Evolutionary conservation across 2,113 vertebrate species (phyloP).

Genomic region (Salvelinus alpinus): DNA sequence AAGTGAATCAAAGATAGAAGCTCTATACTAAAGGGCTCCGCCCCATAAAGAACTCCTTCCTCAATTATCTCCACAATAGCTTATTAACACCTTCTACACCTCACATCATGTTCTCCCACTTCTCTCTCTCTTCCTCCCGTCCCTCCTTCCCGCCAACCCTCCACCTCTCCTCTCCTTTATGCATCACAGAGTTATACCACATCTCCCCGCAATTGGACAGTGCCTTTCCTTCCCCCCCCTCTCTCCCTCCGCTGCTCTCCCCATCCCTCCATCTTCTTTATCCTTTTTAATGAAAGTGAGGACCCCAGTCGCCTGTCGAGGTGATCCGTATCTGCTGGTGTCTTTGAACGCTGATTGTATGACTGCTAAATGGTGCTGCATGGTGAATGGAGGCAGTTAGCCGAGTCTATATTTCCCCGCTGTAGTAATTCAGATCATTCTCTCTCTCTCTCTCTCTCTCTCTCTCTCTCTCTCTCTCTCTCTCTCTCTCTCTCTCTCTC

Average conservation of each 20-base stretch:
- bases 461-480: neutral
- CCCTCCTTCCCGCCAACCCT: conserved; percentile 44
- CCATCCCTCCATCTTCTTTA: conserved; percentile 66
- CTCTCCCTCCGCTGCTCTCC: neutral
- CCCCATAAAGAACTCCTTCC: conserved; percentile 73
- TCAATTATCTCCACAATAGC: conserved; percentile 84
- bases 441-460: neutral
- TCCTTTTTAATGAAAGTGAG: conserved; percentile 89
- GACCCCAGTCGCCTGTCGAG: conserved; percentile 80
- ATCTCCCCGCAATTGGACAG: conserved; percentile 69
- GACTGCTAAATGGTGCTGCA: conserved; percentile 59
- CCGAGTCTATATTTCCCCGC: conserved; percentile 76
- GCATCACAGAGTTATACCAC: conserved; percentile 70
- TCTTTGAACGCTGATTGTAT: conserved; percentile 82
- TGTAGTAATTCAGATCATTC: conserved; percentile 88
- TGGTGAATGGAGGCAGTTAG: conserved; percentile 79
- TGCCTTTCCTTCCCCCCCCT: conserved; percentile 52
- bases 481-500: conserved; percentile 27
- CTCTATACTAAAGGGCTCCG: conserved; percentile 76
- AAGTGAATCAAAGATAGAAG: conserved; percentile 90
- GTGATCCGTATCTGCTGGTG: conserved; percentile 84
- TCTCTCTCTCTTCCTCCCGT: conserved; percentile 33
- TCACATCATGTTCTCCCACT: neutral
- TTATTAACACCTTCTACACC: conserved; percentile 75
- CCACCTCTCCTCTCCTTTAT: no score